Base-by-base conservation (phyloP, 2,113 vertebrate genomes). In the Gambusia affinis region DNA sequence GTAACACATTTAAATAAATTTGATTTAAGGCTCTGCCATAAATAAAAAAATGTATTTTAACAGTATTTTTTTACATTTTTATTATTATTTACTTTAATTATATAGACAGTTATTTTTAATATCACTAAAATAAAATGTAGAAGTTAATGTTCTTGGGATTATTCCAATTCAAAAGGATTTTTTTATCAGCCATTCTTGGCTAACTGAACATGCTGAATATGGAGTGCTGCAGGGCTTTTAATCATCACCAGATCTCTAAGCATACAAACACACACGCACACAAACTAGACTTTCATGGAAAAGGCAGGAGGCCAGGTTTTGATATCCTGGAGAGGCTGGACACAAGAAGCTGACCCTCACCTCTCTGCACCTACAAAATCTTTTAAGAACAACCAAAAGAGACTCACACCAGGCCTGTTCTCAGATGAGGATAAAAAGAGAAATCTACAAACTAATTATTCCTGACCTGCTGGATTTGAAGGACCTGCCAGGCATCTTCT, bases 391-490 rank as follows among this genome's bases (percentile, higher is more conserved):
- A 8, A 66, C 1, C 33, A 78, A 86, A 83, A 72, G 72, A 84
- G 67, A 85, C 83, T 87, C 80, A 70, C 66, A 85, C 81, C 81
- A 64, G 88, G 88, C 85, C 73, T 73, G 87, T 92, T 94, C 89
- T 91, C 89, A 92, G 76, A 83, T 91, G 60, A 82, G 82, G 82
- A 84, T 83, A 77, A 92, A 85, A 73, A 81, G 79, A 75, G 81
- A 94, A 93, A 92, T 91, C 85, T 85, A 84, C 75, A 72, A 79
- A 75, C 91, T 93, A 89, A 94, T 95, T 94, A 92, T 92, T 88
- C 90, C 81, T 91, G 85, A 76, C 90, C 95, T 89, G 70, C 72
- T 77, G 86, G 82, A 90, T 88, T 94, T 91, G 73, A 51, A 92
- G 83, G 85, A 87, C 87, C 88, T 86, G 90, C 81, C 83, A 89